Conservation (phyloP, 2,797 vertebrate species). For the Chaetodon trifasciatus region DNA sequence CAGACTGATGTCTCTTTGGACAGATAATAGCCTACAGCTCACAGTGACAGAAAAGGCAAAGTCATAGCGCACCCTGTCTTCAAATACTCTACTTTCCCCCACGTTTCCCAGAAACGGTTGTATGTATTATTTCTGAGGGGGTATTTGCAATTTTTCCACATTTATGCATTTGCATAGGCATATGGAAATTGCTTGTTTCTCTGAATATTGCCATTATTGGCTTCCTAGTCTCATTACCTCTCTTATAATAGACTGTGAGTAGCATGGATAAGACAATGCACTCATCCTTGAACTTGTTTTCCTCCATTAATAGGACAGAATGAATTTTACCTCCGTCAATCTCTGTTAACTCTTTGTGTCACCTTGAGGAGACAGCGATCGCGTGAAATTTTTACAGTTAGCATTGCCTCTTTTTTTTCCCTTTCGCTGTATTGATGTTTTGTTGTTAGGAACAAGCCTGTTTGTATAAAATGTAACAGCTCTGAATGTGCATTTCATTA, state of each 20-base stretch:
- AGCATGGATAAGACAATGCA: neutral
- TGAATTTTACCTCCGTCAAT: neutral
- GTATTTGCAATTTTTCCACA: slow-evolving; percentile 28
- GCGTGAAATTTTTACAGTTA: neutral
- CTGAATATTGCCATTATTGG: slow-evolving; percentile 13
- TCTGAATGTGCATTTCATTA: neutral
- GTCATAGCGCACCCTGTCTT: slow-evolving; percentile 37
- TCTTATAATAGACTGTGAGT: slow-evolving; percentile 1
- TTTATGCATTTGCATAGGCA: slow-evolving; percentile 50
- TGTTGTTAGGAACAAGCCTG: neutral
- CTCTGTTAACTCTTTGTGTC: neutral
- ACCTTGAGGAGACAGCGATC: slow-evolving; percentile 10
- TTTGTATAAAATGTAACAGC: neutral
- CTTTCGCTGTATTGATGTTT: neutral
- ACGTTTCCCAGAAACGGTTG: slow-evolving; percentile 30
- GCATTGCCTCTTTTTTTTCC: neutral
- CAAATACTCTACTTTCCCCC: slow-evolving; percentile 41
- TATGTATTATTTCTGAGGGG: slow-evolving; percentile 13
- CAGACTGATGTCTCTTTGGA: slow-evolving; percentile 72
- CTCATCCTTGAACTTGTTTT: slow-evolving; percentile 10
- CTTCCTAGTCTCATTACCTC: slow-evolving; percentile 22
- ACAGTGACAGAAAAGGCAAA: slow-evolving; percentile 56
- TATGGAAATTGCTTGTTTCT: slow-evolving; percentile 35
- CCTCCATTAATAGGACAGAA: slow-evolving; percentile 8
- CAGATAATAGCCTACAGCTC: slow-evolving; percentile 75